Percentiles rank a stretch among this genome's conserved stretches.
Conservation (phyloP, 2,113 vertebrate species). For the Lepus europaeus region DNA sequence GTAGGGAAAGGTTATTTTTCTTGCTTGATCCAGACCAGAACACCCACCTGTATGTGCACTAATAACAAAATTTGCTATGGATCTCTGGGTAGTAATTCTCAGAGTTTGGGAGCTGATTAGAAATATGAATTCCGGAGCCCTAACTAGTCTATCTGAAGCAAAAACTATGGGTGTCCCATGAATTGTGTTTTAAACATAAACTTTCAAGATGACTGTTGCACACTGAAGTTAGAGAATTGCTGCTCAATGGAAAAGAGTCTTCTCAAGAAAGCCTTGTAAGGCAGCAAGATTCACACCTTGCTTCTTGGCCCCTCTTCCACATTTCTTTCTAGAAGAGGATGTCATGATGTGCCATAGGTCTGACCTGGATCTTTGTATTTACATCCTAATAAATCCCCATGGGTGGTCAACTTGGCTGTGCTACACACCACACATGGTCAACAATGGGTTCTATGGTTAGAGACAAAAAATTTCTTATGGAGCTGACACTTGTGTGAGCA, state of each 20-base stretch:
- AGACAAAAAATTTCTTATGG: not conserved
- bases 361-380: not conserved
- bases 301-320: not conserved
- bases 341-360: not conserved
- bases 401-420: not conserved
- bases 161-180: not conserved
- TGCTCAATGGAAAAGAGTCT: not conserved
- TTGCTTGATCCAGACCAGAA: accelerated
- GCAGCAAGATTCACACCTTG: not conserved
- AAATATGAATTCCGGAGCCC: not conserved
- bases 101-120: not conserved
- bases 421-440: not conserved
- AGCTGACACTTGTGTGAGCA: not conserved
- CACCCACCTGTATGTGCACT: accelerated
- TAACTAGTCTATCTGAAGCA: too few species aligned
- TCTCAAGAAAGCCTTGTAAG: not conserved
- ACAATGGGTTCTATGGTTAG: not conserved
- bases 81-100: not conserved
- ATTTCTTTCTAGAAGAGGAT: not conserved
- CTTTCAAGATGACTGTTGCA: not conserved
- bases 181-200: not conserved
- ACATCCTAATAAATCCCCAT: not conserved
- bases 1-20: not conserved
- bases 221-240: not conserved
- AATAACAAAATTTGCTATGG: not conserved